Conservation (phyloP, 2,113 vertebrate species). For the Cyrtonyx montezumae region DNA sequence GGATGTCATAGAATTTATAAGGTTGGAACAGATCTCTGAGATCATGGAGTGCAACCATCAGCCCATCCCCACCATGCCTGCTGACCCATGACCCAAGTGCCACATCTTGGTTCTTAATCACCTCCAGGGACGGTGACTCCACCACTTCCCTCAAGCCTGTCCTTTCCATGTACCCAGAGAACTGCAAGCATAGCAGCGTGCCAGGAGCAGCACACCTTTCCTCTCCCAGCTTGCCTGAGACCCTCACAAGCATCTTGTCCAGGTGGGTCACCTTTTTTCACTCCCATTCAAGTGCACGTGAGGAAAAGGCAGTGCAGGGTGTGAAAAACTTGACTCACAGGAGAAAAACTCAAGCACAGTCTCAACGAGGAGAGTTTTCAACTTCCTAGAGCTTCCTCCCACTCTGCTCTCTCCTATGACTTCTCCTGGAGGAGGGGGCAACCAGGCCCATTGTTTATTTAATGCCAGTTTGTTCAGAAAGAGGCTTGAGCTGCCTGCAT, state of each 20-base stretch:
- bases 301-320: not conserved
- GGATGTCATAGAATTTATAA: not conserved
- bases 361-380: not conserved
- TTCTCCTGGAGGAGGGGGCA: slow-evolving; percentile 22
- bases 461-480: slow-evolving; percentile 48
- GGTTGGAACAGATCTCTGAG: too few relatives aligned
- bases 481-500: slow-evolving; percentile 38
- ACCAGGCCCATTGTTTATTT: slow-evolving; percentile 43
- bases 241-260: not conserved
- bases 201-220: not conserved
- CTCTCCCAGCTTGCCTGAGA: not conserved
- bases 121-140: too few relatives aligned
- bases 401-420: not conserved
- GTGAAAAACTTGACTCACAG: not conserved
- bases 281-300: not conserved
- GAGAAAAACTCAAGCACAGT: not conserved
- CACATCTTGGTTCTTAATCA: too few relatives aligned
- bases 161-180: not conserved
- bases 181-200: fast-evolving
- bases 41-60: too few relatives aligned
- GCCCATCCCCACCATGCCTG: too few relatives aligned
- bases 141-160: not conserved
- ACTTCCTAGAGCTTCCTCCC: slow-evolving; percentile 39
- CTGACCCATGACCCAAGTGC: too few relatives aligned
- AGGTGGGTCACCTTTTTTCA: not conserved